A percentile compares a stretch with the other conserved stretches of the same genome.
Conservation (phyloP, 2,888 invertebrate genomes). For the Epirrhoe alternata region DNA sequence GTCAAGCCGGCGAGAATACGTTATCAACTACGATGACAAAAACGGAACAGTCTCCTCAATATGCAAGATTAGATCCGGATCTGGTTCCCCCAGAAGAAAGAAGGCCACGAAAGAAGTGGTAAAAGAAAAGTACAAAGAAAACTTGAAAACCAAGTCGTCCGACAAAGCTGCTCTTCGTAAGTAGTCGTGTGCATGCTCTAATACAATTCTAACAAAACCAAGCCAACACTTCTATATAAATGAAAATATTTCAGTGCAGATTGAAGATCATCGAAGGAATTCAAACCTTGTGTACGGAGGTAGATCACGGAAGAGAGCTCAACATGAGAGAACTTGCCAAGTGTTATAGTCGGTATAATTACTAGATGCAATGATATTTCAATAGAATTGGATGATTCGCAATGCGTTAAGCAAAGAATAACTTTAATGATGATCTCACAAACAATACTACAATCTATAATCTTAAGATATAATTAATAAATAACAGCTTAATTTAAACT, state of each 20-base stretch:
- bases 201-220: slow-evolving; percentile 64
- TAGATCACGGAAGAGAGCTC: slow-evolving; percentile 68
- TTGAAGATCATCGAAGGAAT: slow-evolving; percentile 67
- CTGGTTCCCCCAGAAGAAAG: slow-evolving; percentile 62
- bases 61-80: slow-evolving; percentile 68
- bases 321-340: slow-evolving; percentile 75
- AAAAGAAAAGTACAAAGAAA: slow-evolving; percentile 62
- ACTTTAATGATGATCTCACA: slow-evolving; percentile 78
- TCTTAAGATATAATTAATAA: slow-evolving; percentile 42
- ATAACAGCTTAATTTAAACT: slow-evolving; percentile 40
- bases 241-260: slow-evolving; percentile 81
- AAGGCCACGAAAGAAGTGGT: slow-evolving; percentile 56
- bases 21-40: slow-evolving; percentile 80
- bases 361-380: slow-evolving; percentile 48
- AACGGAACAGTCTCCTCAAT: slow-evolving; percentile 79
- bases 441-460: slow-evolving; percentile 47
- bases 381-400: slow-evolving; percentile 43
- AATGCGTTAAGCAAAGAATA: slow-evolving; percentile 46
- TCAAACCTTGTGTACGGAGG: slow-evolving; percentile 61
- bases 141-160: slow-evolving; percentile 59
- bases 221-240: slow-evolving; percentile 64
- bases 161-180: slow-evolving; percentile 78
- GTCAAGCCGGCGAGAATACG: slow-evolving; percentile 69
- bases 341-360: slow-evolving; percentile 61
- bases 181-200: slow-evolving; percentile 76